Evolutionary conservation across 2,797 vertebrate genomes (phyloP), one percentile per base, ranked within the genome.

Genomic region (Tympanoctomys barrerae): DNA sequence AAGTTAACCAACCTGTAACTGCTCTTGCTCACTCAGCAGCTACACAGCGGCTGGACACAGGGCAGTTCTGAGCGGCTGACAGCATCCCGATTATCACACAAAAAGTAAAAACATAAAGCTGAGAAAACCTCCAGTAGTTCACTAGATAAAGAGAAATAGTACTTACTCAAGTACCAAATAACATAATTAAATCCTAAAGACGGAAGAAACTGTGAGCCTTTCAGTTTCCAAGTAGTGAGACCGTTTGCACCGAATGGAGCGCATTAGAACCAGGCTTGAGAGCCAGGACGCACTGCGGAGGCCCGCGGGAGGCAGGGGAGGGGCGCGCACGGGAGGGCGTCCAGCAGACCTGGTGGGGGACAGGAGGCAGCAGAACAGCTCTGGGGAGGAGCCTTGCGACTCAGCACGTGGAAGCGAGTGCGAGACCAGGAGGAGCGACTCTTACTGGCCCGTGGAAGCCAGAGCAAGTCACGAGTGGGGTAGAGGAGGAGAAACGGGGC

Each of bases 111-210:
- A 52, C 33, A 78, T 26, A 70, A 95, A 79, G 12, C 10, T 79
- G n/a, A 83, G 87, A 33, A 64, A 14, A 2, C 16, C 31, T 39
- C 59, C 21, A 66, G 12, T 10, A n/a, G 42, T 73, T 73, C 2
- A 42, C 36, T 78, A 2, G 21, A 7, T 39, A 71, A 71, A 21
- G 24, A 12, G 46, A 64, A 10, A 13, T 21, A 49, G 11, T 70
- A 59, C 83, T 92, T 96, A n/a, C 22, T 18, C 33, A 61, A 59
- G 11, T 46, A 91, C 81, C 36, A 46, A 26, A 92, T 75, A 61
- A 52, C n/a, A 22, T 52, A 12, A 42, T 66, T 87, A 36, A 73
- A 49, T 31, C 68, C 36, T 86, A 68, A 93, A 61, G 64, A 89
- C 11, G 59, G 18, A 24, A 31, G 66, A 61, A 59, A 73, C 21